These are phyloP conservation scores for Papilio polyxenes DNA, from an alignment of 1,140 invertebrate genomes.

Conservation along the genomic window DNA sequence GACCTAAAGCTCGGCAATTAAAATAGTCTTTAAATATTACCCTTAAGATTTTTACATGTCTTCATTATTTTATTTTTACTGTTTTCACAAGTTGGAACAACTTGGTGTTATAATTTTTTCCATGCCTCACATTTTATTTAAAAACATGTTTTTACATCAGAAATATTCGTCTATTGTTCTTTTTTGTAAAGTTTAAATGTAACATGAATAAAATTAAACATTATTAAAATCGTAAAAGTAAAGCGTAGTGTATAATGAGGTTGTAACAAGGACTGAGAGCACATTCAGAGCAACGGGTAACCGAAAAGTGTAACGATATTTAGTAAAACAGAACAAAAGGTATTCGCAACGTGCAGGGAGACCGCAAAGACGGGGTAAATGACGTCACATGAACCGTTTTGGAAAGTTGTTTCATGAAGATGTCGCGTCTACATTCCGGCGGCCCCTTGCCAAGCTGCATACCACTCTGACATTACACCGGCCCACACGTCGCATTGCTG, in stretches of 20 bases:
- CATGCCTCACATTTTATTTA: not conserved
- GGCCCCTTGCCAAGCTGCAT: constrained; percentile 68
- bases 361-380: constrained; percentile 40
- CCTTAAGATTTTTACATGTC: not conserved
- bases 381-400: constrained; percentile 48
- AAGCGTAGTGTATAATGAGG: constrained; percentile 20
- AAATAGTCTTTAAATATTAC: not conserved
- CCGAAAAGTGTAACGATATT: constrained; percentile 29
- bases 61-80: not conserved
- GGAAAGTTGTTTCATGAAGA: constrained; percentile 73
- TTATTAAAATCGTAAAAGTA: constrained; percentile 10
- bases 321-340: constrained; percentile 31
- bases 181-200: not conserved
- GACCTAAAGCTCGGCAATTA: not conserved
- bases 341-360: not conserved
- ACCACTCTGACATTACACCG: constrained; percentile 62
- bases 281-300: constrained; percentile 2
- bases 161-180: not conserved
- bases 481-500: constrained; percentile 55
- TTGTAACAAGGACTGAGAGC: not conserved
- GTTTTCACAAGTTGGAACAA: not conserved
- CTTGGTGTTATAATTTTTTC: not conserved
- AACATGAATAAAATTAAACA: constrained; percentile 11
- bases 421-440: constrained; percentile 66
- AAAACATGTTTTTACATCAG: not conserved